A percentile compares a stretch with the other conserved stretches of the same genome.
Conservation (phyloP, 2,888 invertebrate species). For the Dicranocentrus wangi region DNA sequence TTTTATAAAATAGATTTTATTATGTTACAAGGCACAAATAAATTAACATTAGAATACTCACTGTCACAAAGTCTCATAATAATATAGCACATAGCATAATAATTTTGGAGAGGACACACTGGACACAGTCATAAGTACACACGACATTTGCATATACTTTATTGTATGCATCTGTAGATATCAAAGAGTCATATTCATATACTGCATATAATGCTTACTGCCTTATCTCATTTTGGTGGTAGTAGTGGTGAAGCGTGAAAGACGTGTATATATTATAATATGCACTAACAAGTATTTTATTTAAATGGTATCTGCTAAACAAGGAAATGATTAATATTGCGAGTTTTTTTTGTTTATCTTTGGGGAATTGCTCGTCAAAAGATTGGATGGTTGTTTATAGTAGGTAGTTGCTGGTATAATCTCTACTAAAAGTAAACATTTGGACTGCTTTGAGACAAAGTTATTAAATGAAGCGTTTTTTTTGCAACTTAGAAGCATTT, state of each 20-base stretch:
- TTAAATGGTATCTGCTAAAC: constrained; percentile 29
- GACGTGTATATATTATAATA: constrained; percentile 45
- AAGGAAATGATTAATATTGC: constrained; percentile 45
- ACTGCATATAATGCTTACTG: constrained; percentile 19
- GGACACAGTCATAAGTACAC: constrained; percentile 40
- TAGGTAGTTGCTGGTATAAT: constrained; percentile 15
- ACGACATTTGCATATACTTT: background rate
- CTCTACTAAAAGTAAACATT: constrained; percentile 42
- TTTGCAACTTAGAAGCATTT: constrained; percentile 97
- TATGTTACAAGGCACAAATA: constrained; percentile 63
- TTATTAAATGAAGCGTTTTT: constrained; percentile 75
- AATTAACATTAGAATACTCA: constrained; percentile 59
- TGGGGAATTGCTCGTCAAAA: constrained; percentile 29
- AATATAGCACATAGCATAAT: constrained; percentile 37
- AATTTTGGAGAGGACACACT: constrained; percentile 38
- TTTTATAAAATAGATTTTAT: constrained; percentile 57
- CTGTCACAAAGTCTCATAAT: constrained; percentile 42
- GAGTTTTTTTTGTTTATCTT: constrained; percentile 33
- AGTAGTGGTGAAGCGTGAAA: constrained; percentile 51
- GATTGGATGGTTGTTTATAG: background rate
- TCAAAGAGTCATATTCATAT: background rate
- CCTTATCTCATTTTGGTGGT: constrained; percentile 22
- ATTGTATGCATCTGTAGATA: background rate
- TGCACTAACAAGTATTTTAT: constrained; percentile 31
- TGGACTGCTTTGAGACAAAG: constrained; percentile 57